Evolutionary conservation across 2,888 invertebrate genomes (phyloP).

Genomic region (Leptinotarsa peninsularis): DNA sequence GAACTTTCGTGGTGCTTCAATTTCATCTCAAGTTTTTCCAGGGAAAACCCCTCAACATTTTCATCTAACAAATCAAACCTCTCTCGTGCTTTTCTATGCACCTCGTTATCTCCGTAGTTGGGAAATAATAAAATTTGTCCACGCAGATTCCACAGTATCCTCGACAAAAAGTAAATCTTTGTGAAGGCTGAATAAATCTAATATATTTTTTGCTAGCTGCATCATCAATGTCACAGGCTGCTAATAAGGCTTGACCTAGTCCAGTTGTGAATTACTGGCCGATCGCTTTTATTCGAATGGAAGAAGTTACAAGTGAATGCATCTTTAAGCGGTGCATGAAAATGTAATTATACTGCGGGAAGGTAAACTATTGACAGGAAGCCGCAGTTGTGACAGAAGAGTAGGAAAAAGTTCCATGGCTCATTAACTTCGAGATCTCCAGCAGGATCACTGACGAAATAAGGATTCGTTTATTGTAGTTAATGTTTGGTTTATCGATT

Average conservation of each 20-base stretch:
- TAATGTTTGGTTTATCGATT: too few species aligned
- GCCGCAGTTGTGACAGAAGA: background rate
- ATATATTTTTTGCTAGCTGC: constrained; percentile 10
- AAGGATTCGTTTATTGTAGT: too few species aligned
- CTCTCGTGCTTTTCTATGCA: background rate
- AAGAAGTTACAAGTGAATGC: constrained; percentile 25
- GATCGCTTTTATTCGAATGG: constrained; percentile 4
- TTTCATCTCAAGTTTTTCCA: too few species aligned
- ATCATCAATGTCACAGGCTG: constrained; percentile 1
- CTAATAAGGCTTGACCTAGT: constrained; percentile 27
- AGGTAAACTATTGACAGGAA: constrained; percentile 13
- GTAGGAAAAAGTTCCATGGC: background rate
- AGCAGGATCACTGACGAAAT: too few species aligned
- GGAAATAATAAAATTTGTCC: background rate
- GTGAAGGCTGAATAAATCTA: constrained; percentile 15
- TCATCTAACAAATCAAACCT: too few species aligned
- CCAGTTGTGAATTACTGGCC: constrained; percentile 22
- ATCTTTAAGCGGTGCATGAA: constrained; percentile 22
- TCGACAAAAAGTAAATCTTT: constrained; percentile 14
- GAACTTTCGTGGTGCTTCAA: too few species aligned
- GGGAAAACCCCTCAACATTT: too few species aligned
- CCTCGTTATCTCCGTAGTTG: constrained; percentile 1
- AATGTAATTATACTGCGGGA: constrained; percentile 15
- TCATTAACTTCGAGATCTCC: too few species aligned
- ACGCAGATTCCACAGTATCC: background rate